Percentiles rank a stretch among this genome's conserved stretches.
Conservation (phyloP, 1,140 invertebrate genomes). For the Cepaea nemoralis region DNA sequence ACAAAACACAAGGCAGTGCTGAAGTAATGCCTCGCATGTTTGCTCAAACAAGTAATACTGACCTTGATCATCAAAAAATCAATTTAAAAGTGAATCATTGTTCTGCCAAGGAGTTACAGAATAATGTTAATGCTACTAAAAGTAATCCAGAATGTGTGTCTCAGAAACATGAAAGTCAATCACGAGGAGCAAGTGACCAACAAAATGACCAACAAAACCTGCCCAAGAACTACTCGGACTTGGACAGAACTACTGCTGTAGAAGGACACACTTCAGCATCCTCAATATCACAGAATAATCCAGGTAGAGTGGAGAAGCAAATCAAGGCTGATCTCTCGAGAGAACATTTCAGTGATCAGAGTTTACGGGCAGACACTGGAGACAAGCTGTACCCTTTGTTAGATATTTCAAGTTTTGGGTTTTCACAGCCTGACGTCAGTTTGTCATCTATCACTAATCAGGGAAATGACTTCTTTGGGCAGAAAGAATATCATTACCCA, state of each 20-base stretch:
- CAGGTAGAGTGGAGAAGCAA: neutral
- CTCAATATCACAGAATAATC: no score
- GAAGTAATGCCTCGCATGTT: neutral
- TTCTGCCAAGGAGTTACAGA: neutral
- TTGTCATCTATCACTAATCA: slow-evolving; percentile 20
- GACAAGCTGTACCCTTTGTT: neutral
- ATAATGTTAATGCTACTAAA: neutral
- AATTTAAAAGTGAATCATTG: neutral
- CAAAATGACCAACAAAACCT: no score
- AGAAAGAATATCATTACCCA: slow-evolving; percentile 17
- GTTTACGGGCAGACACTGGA: neutral
- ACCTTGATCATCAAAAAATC: neutral
- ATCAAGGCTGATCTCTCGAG: neutral
- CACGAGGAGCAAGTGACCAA: no score
- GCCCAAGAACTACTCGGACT: no score
- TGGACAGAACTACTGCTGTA: no score
- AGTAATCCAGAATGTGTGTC: no score
- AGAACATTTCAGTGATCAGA: neutral
- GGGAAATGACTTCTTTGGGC: slow-evolving; percentile 21
- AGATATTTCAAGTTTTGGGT: slow-evolving; percentile 7
- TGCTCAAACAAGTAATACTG: neutral
- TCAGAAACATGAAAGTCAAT: no score
- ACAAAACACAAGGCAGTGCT: neutral
- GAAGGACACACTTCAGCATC: no score
- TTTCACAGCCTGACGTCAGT: slow-evolving; percentile 19